Conservation (phyloP, 2,888 invertebrate species). For the Coenonympha glycerion region DNA sequence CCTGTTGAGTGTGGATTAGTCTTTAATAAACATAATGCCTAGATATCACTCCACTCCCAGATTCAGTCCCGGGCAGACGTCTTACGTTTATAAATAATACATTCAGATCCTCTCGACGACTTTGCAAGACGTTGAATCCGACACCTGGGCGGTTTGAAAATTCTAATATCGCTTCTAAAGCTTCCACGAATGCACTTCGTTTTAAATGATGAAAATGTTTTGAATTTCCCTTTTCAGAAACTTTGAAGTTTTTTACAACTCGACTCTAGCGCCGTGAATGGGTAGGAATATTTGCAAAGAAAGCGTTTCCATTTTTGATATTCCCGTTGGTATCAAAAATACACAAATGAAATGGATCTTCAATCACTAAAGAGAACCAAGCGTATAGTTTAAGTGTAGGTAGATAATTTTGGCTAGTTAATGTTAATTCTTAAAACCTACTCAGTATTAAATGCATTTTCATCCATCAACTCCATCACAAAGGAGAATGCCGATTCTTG, state of each 20-base stretch:
- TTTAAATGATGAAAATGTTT: conserved; percentile 12
- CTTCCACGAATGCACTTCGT: conserved; percentile 20
- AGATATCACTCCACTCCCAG: conserved; percentile 24
- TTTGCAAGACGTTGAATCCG: conserved; percentile 32
- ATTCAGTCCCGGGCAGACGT: conserved; percentile 34
- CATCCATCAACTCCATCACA: no score
- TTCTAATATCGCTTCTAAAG: conserved; percentile 31
- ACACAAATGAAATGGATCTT: no score
- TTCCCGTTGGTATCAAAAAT: background rate
- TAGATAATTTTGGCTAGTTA: no score
- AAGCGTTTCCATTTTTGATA: background rate
- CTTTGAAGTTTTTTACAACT: conserved; percentile 1
- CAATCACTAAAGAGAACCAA: no score
- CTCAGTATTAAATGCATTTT: no score
- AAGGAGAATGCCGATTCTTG: no score
- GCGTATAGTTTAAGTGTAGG: no score
- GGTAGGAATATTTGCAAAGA: background rate
- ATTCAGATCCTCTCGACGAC: conserved; percentile 46
- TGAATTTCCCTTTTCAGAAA: conserved; percentile 5
- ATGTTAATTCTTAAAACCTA: no score
- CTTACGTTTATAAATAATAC: conserved; percentile 53
- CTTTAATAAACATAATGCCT: conserved; percentile 27
- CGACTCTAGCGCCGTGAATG: background rate
- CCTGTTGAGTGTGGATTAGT: conserved; percentile 10
- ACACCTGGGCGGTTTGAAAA: conserved; percentile 34